phyloP scores from a whole-genome alignment of 2,888 invertebrate genomes.

The Stegana nigrithorax region DNA sequence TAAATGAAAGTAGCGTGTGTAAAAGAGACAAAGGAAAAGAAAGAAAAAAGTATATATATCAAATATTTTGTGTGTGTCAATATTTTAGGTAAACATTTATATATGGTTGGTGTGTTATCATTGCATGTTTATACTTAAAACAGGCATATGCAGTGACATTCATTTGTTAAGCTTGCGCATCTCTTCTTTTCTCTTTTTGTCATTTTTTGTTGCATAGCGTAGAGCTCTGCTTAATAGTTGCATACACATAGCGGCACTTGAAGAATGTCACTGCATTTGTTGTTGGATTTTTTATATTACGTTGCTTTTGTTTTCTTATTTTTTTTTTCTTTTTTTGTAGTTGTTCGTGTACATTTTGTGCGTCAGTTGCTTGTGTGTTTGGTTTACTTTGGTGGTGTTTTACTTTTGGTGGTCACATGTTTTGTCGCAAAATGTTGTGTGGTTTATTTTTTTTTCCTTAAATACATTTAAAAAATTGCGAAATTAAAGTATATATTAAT shows the following conservation, averaged over 20 bases:
- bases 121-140: too few relatives aligned
- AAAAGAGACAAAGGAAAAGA: conserved; percentile 53
- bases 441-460: not conserved
- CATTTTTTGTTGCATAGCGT: too few relatives aligned
- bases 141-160: too few relatives aligned
- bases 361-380: conserved; percentile 26
- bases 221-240: not conserved
- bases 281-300: too few relatives aligned
- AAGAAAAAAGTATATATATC: conserved; percentile 61
- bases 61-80: conserved; percentile 56
- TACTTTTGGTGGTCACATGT: conserved; percentile 27
- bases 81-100: conserved; percentile 40
- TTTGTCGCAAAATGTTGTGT: conserved; percentile 22
- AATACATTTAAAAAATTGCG: not conserved
- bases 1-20: conserved; percentile 57
- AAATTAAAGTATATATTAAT: not conserved
- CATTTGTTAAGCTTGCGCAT: too few relatives aligned
- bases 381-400: conserved; percentile 34
- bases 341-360: conserved; percentile 24
- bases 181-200: conserved; percentile 21
- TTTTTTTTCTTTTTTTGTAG: not conserved
- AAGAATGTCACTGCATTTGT: too few relatives aligned
- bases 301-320: conserved; percentile 20
- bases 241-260: not conserved
- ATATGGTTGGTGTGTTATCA: conserved; percentile 13